Conservation (phyloP, 2,888 invertebrate genomes). For the Anthrax anthrax region DNA sequence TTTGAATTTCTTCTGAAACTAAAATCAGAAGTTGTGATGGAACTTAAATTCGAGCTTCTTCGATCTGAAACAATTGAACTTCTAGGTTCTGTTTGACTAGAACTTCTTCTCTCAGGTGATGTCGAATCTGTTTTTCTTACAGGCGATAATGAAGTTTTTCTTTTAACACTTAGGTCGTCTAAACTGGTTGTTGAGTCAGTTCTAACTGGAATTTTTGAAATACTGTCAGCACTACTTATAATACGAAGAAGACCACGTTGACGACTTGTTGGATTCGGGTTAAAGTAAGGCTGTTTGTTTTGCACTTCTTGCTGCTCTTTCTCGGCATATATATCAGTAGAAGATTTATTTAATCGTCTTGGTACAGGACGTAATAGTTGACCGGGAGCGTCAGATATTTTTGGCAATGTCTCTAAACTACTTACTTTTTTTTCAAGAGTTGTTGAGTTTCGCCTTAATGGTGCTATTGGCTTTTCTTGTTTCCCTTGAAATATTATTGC, state of each 20-base stretch:
- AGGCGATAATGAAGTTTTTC: slow-evolving; percentile 8
- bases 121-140: slow-evolving; percentile 26
- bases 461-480: not conserved
- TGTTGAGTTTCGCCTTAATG: slow-evolving; percentile 2
- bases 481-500: slow-evolving; percentile 24
- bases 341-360: slow-evolving; percentile 22
- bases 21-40: slow-evolving; percentile 30
- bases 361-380: slow-evolving; percentile 16
- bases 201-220: slow-evolving; percentile 20
- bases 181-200: slow-evolving; percentile 26
- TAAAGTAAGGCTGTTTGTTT: slow-evolving; percentile 22
- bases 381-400: slow-evolving; percentile 24
- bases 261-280: slow-evolving; percentile 29
- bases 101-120: slow-evolving; percentile 30
- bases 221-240: slow-evolving; percentile 22
- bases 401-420: slow-evolving; percentile 26
- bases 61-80: slow-evolving; percentile 23
- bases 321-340: slow-evolving; percentile 17
- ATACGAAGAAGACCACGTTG: slow-evolving; percentile 28
- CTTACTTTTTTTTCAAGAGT: slow-evolving; percentile 17
- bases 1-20: slow-evolving; percentile 27
- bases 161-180: slow-evolving; percentile 20
- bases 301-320: slow-evolving; percentile 19
- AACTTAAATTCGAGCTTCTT: slow-evolving; percentile 30
- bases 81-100: slow-evolving; percentile 24